Percentiles rank a stretch among this genome's conserved stretches.
Evolutionary conservation across 1,140 invertebrate genomes (phyloP).

Genomic region (Lysiphlebus fabarum): DNA sequence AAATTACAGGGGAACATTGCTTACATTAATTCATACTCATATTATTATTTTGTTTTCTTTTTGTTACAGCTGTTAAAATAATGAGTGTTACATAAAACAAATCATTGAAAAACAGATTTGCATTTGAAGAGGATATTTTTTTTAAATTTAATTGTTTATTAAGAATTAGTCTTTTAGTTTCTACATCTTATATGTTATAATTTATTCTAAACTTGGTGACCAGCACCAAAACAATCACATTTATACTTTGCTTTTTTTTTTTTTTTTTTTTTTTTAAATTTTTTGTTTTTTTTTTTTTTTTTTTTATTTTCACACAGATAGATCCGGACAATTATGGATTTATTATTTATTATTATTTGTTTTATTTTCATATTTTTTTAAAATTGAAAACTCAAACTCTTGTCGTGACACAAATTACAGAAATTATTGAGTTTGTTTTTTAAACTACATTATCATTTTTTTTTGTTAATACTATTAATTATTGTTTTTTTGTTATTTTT

Average conservation of each 20-base stretch:
- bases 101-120: background rate
- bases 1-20: constrained; percentile 9
- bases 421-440: constrained; percentile 6
- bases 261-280: constrained; percentile 22
- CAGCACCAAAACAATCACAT: constrained; percentile 52
- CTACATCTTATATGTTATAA: constrained; percentile 26
- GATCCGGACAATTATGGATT: background rate
- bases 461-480: background rate
- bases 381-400: constrained; percentile 3
- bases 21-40: background rate
- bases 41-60: constrained; percentile 9
- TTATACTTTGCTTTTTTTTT: constrained; percentile 21
- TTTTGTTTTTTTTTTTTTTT: constrained; percentile 12
- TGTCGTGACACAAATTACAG: constrained; percentile 19
- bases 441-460: constrained; percentile 5
- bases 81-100: constrained; percentile 17
- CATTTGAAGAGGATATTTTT: background rate
- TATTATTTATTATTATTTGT: too few species aligned
- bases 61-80: background rate
- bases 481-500: too few species aligned
- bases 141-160: constrained; percentile 20
- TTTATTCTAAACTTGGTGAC: constrained; percentile 49
- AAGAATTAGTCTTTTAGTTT: constrained; percentile 28
- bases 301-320: constrained; percentile 25
- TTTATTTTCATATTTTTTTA: constrained; percentile 10